phyloP scores from a whole-genome alignment of 2,797 vertebrate genomes.

The Urophycis tenuis region DNA sequence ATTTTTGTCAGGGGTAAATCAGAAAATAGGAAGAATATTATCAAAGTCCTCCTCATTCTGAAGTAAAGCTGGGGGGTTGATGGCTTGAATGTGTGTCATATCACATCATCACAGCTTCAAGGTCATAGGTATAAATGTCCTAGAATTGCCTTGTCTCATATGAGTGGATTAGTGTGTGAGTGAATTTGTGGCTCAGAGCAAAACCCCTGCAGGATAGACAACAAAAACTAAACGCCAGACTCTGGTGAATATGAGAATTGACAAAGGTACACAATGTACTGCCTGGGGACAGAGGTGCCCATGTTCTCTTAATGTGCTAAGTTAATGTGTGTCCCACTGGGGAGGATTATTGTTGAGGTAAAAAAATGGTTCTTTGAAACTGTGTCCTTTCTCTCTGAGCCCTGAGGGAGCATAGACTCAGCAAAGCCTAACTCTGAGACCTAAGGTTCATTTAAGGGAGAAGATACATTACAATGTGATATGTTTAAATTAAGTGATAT shows the following conservation, averaged over 20 bases:
- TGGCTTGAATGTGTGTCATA: not conserved
- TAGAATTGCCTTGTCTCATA: not conserved
- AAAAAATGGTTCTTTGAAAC: conserved; percentile 13
- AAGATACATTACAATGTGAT: not conserved
- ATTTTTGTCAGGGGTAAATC: not conserved
- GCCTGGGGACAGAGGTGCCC: conserved; percentile 42
- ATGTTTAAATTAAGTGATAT: not conserved
- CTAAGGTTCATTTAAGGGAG: not conserved
- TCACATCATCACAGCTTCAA: not conserved
- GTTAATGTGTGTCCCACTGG: conserved; percentile 36
- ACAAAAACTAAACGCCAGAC: conserved; percentile 31
- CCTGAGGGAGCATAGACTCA: conserved; percentile 26
- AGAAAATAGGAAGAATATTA: not conserved
- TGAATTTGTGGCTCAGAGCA: conserved; percentile 26
- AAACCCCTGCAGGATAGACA: conserved; percentile 50
- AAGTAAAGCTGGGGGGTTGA: not conserved
- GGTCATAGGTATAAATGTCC: not conserved
- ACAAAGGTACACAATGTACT: conserved; percentile 34
- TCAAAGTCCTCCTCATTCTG: not conserved
- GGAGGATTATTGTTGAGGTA: conserved; percentile 14
- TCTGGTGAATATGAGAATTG: conserved; percentile 12
- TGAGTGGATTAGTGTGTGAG: not conserved
- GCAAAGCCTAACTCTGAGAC: too few relatives aligned
- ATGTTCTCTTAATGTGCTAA: conserved; percentile 31
- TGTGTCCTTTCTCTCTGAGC: not conserved